phyloP scores from a whole-genome alignment of 2,888 invertebrate genomes.

The Elegia similella region DNA sequence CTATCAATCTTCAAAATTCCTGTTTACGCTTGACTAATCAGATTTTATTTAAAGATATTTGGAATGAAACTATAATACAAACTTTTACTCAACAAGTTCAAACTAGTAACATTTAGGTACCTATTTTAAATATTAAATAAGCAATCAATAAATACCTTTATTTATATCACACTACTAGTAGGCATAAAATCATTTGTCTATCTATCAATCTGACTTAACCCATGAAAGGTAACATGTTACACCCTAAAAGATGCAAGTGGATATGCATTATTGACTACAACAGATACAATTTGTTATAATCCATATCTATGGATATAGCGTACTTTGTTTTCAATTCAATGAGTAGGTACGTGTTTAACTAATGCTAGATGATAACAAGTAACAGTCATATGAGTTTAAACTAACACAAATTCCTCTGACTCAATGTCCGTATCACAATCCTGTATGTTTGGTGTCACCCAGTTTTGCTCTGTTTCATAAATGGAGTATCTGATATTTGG shows the following conservation, averaged over 20 bases:
- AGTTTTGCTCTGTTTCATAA: slow-evolving; percentile 78
- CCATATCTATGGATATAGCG: not conserved
- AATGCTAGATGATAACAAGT: slow-evolving; percentile 8
- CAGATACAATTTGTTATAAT: not conserved
- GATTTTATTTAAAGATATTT: not conserved
- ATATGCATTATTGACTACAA: not conserved
- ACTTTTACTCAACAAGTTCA: not conserved
- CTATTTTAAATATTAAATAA: not conserved
- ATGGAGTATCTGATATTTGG: slow-evolving; percentile 79
- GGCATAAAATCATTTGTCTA: not conserved
- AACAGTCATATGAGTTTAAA: slow-evolving; percentile 56
- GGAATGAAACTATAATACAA: not conserved
- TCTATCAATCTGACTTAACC: not conserved
- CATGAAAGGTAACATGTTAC: too few species aligned
- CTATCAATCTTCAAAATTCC: not conserved
- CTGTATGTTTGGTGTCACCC: slow-evolving; percentile 68
- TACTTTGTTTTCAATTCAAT: not conserved
- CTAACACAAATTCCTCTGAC: slow-evolving; percentile 87
- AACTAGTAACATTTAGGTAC: not conserved
- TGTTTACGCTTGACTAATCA: not conserved
- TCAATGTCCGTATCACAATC: slow-evolving; percentile 85
- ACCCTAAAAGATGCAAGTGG: not conserved
- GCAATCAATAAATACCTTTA: not conserved
- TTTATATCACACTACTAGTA: not conserved
- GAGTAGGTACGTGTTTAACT: not conserved